Evolutionary conservation across 2,113 vertebrate genomes (phyloP), one percentile per base, ranked within the genome.

Genomic region (Balaenoptera acutorostrata): DNA sequence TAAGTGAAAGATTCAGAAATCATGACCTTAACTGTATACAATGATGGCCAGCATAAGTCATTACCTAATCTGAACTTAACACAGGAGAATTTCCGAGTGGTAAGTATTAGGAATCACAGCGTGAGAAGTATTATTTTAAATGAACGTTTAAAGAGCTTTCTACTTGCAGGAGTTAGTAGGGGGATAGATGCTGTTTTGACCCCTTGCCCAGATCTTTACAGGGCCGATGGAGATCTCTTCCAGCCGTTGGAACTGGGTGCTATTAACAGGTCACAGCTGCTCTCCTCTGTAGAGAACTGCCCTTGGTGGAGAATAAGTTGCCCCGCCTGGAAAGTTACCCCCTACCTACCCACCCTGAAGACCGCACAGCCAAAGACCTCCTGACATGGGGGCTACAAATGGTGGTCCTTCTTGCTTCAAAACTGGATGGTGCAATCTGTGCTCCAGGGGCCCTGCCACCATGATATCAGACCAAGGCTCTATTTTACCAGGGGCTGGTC

Each of bases 171-270:
- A 6, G 14, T 10, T 2, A 6, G n/a, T 5, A 11, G 57, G 29
- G 5, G 13, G 27, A 14, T 14, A 55, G 55, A 23, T 3, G 44
- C 0, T 59, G 13, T 8, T 36, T 31, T 1, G 5, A 46, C 6
- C 2, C 7, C 1, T 7, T 21, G 66, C 10, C 15, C 49, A 52
- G 5, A 5, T 49, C 33, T 57, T 44, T 7, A 6, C 0, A 8
- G 29, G 33, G 6, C 8, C 1, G 29, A 3, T 0, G 6, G 18
- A 25, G 13, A 3, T 36, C 3, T 17, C 36, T 3, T 15, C 14
- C 25, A 4, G 3, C 1, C 46, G 8, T 5, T 0, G 25, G 6
- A 44, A 7, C 0, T 25, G 12, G 69, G 4, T 0, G 6, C 7
- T 13, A 13, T 5, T 17, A 0, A 15, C 0, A 29, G 6, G 14